Base-by-base conservation (phyloP, 2,113 vertebrate genomes). In the Gadus chalcogrammus region DNA sequence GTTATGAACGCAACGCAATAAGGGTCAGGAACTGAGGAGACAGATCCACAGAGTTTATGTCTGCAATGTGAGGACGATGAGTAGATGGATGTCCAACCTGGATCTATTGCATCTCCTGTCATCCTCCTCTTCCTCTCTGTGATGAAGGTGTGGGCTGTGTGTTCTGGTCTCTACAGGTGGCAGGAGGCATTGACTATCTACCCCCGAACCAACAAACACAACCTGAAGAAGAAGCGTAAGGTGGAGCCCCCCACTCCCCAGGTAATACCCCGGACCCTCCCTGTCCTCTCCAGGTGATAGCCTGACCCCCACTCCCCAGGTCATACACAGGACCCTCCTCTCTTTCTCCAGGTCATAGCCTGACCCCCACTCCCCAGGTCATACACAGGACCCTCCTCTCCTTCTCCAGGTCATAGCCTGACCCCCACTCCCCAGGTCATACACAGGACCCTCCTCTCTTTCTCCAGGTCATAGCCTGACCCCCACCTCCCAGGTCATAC, bases 161-260 rank as follows among this genome's bases (percentile, higher is more conserved):
- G 0, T 8, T 31, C 59, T 63, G 28, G 76, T 13, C 4, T 81
- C 31, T 4, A 1, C 78, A 99, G 97, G 74, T 99, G 97, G 97
- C 91, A 95, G 82, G 97, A 99, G 77, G 96, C 94, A 87, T 92
- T 99, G 77, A 91, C 94, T 0, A 93, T 97, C 48, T 99, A 98
- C 76, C 97, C 96, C 0, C 91, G 94, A 81, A 97, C 96, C 68
- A 99, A 99, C 87, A 98, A 98, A 80, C 97, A 97, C 85, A 99
- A 98, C 86, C 97, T 95, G 89, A 99, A 99, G 89, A 99, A 99
- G 87, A 99, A 99, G 77, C 93, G 97, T 85, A 99, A 99, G 82
- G 97, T 99, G 4, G 97, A 99, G 84, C 93, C 96, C 5, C 94
- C 95, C 9, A 95, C 94, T 55, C 94, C 94, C 0, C 97, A 98